Evolutionary conservation across 2,113 vertebrate genomes (phyloP), one percentile per base, ranked within the genome.

Genomic region (Rhombomys opimus): DNA sequence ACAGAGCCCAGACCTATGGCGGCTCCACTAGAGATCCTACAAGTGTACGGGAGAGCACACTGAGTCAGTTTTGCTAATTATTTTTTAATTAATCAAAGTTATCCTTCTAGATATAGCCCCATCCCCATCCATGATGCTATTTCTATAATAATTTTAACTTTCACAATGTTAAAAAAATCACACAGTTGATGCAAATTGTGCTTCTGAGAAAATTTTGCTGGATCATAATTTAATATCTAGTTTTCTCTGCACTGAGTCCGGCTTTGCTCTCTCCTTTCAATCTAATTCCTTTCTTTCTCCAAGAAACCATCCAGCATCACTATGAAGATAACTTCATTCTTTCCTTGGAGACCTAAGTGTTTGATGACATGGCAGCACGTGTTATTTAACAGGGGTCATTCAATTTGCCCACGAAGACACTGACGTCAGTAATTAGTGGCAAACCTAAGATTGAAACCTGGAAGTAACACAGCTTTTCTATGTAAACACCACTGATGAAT

Each of bases 61-160:
- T 13, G 30, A 38, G 38, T 63, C 57, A 38, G 22, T 88, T 81
- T 85, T 14, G 63, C 92, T 91, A 94, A 92, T 77, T 35, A 52
- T 0, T 52, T 18, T 70, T 89, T 68, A 27, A 76, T 46, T 96
- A 85, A 77, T 68, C 78, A 7, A 92, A 82, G 72, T 32, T 78
- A 81, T 27, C 38, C 73, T 90, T 93, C 78, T 61, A 84, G 0
- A 0, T 1, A 50, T 13, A 35, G 77, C 73, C 0, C 30, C 23
- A 14, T 35, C 50, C 68, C 78, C n/a, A 91, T n/a, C 59, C 67
- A 4, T 5, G 59, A 90, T 54, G 93, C 82, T 32, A 87, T 77
- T 84, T 88, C 2, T 2, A 30, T 59, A 76, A 75, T 7, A 0
- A 2, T 78, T 97, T 95, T 95, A 93, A 93, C 76, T 95, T 97